A percentile compares a stretch with the other conserved stretches of the same genome.
Conservation (phyloP, 2,113 vertebrate genomes). For the Anser brachyrhynchus region DNA sequence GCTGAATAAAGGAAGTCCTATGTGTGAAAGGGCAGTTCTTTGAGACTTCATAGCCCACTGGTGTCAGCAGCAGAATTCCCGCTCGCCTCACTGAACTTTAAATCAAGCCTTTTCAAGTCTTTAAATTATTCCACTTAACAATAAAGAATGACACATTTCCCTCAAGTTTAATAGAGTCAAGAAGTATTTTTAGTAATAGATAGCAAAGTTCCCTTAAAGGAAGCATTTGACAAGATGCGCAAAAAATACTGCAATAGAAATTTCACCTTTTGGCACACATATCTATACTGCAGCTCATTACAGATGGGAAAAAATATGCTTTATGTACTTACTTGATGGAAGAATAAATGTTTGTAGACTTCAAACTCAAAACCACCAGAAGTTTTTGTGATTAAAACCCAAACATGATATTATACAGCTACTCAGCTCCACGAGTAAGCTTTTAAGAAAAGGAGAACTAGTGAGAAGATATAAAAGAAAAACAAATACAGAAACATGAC, state of each 20-base stretch:
- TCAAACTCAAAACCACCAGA: not conserved
- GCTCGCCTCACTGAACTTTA: not conserved
- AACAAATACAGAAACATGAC: not conserved
- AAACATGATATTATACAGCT: not conserved
- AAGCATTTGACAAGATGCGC: not conserved
- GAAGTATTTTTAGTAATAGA: constrained; percentile 33
- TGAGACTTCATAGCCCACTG: constrained; percentile 9
- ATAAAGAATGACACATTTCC: not conserved
- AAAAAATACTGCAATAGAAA: not conserved
- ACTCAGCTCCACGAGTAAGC: not conserved
- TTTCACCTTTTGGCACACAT: not conserved
- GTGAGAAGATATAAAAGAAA: not conserved
- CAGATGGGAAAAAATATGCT: not conserved
- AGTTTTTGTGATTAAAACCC: not conserved
- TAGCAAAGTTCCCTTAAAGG: not conserved
- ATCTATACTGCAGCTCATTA: not conserved
- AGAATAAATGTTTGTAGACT: not conserved
- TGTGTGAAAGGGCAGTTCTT: constrained; percentile 21
- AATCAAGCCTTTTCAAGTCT: not conserved
- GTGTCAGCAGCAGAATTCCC: not conserved
- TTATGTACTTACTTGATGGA: not conserved
- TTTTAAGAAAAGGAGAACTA: not conserved
- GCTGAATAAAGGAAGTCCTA: constrained; percentile 3
- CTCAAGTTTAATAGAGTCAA: not conserved
- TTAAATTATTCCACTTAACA: not conserved